Evolutionary conservation across 2,888 invertebrate species (phyloP), one percentile per base, ranked within the genome.

Genomic region (Xanthia togata): DNA sequence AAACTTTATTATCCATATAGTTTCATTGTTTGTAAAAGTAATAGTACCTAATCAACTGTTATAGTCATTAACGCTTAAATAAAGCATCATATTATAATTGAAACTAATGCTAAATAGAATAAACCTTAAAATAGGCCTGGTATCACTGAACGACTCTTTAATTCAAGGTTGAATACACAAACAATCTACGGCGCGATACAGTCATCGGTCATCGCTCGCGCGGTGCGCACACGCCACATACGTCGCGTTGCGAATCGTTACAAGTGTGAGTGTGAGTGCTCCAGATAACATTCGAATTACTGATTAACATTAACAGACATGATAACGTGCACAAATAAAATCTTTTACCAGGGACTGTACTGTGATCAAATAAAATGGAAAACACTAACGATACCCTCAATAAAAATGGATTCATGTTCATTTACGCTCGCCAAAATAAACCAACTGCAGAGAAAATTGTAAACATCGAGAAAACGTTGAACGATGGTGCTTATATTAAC

Each of bases 401-500:
- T 41, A 64, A 82, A 68, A 87, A 88, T 64, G 83, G 69, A 69
- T 82, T 77, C 38, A 76, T 88, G 84, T 89, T 88, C 26, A 76
- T 78, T 60, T 83, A 76, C n/a, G 78, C 82, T 12, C 88, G 86
- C 41, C 50, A 86, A 76, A 79, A 89, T 38, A 83, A 78, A 75
- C 44, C 78, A 0, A 60, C 70, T 38, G 41, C 62, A 50, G 89
- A 83, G 23, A 88, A 83, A 59, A 89, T 82, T 55, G 20, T 26
- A 26, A 86, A 83, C 31, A 76, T 89, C 59, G 69, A 82, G 5
- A 76, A 77, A 31, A 50, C 74, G 31, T 75, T 89, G n/a, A 75
- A 74, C 17, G 76, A 83, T 0, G 86, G 88, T n/a, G 88, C 89
- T 44, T 73, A 88, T 35, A 76, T 89, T 41, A 88, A 86, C 70